Percentiles rank a stretch among this genome's conserved stretches.
Evolutionary conservation across 2,888 invertebrate genomes (phyloP).

Genomic region (Hirtodrosophila trivittata): DNA sequence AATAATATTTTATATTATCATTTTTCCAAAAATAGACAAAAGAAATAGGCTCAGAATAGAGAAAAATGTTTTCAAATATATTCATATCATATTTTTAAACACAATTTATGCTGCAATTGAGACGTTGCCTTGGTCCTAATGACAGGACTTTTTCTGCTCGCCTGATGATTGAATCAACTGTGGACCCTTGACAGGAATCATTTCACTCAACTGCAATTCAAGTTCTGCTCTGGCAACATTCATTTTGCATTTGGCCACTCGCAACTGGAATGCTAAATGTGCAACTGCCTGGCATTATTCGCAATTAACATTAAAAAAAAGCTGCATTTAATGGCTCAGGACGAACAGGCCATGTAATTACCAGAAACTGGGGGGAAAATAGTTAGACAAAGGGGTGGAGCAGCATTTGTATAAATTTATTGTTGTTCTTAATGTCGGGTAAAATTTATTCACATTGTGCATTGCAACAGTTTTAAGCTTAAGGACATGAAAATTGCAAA

Average conservation of each 20-base stretch:
- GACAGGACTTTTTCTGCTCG: no score
- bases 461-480: conserved; percentile 32
- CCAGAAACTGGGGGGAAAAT: conserved; percentile 15
- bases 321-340: conserved; percentile 40
- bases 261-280: conserved; percentile 10
- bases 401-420: conserved; percentile 33
- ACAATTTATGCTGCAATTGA: no score
- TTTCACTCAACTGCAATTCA: conserved; percentile 15
- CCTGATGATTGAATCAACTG: no score
- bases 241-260: conserved; percentile 12
- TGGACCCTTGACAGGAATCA: conserved; percentile 10
- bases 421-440: conserved; percentile 25
- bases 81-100: no score
- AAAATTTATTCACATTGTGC: conserved; percentile 22
- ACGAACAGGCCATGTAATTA: conserved; percentile 42
- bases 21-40: no score
- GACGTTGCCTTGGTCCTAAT: no score
- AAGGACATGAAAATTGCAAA: conserved; percentile 33
- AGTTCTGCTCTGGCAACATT: background rate
- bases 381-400: background rate
- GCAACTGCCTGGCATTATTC: conserved; percentile 27
- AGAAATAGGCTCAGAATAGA: no score
- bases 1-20: background rate
- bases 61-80: no score
- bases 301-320: conserved; percentile 60